Conservation (phyloP, 2,113 vertebrate species). For the Odobenus rosmarus region DNA sequence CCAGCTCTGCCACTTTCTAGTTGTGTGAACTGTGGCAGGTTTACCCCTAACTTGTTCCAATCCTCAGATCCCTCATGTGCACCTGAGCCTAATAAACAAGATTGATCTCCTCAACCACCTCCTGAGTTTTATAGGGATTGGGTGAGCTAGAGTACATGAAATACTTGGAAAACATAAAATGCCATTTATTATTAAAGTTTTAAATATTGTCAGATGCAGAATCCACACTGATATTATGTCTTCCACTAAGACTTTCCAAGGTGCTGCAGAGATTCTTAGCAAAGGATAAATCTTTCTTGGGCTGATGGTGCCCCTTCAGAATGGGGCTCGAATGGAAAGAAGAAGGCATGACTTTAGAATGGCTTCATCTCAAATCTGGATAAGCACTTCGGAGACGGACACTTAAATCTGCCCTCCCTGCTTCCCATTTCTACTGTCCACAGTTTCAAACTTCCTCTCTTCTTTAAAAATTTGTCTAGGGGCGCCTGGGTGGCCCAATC, state of each 20-base stretch:
- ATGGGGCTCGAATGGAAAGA: neutral
- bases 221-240: neutral
- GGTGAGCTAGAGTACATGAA: neutral
- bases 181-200: neutral
- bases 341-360: neutral
- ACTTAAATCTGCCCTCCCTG: neutral
- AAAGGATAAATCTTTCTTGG: neutral
- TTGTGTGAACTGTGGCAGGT: neutral
- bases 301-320: neutral
- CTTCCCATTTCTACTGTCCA: neutral
- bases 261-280: neutral
- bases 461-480: neutral
- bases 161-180: neutral
- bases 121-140: neutral
- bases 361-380: neutral
- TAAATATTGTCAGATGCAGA: neutral
- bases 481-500: neutral
- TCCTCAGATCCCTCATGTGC: neutral
- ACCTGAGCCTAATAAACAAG: neutral
- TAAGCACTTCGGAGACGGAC: neutral
- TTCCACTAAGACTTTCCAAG: neutral
- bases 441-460: neutral
- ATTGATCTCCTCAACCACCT: neutral
- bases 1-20: neutral
- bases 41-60: neutral